Evolutionary conservation across 1,140 invertebrate species (phyloP).

Genomic region (Parasteatoda tepidariorum): DNA sequence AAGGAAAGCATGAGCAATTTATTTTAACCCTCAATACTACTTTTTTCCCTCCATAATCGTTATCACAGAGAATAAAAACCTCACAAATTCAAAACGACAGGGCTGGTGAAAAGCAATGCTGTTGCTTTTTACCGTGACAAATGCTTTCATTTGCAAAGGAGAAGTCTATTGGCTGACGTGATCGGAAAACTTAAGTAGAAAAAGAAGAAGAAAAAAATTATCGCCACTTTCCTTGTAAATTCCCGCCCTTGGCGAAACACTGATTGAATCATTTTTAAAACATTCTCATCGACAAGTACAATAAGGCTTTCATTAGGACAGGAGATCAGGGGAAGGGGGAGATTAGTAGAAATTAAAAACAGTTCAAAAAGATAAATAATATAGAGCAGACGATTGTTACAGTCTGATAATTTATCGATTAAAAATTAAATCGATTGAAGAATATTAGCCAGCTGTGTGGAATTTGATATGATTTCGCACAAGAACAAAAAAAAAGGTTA

Average conservation of each 20-base stretch:
- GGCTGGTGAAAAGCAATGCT: neutral
- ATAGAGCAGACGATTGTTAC: no score
- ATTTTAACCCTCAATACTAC: no score
- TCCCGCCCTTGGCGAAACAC: neutral
- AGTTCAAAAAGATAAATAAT: no score
- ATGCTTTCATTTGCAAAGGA: neutral
- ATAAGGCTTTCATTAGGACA: constrained; percentile 19
- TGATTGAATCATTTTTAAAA: constrained; percentile 34
- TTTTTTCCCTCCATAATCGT: neutral
- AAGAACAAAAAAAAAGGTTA: no score
- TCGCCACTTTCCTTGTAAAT: neutral
- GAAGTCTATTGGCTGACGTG: constrained; percentile 15
- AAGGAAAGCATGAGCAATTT: no score
- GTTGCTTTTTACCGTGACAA: neutral
- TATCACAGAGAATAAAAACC: neutral
- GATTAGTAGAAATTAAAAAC: neutral
- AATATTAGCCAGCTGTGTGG: no score
- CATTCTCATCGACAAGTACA: constrained; percentile 2
- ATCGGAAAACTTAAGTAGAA: neutral
- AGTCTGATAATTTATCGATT: no score
- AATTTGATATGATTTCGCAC: no score
- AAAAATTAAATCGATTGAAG: no score
- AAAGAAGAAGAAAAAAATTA: neutral
- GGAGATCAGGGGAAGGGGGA: neutral
- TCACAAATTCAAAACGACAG: neutral